A percentile compares a stretch with the other conserved stretches of the same genome.
phyloP scores from a whole-genome alignment of 1,140 invertebrate species.

The Maniola jurtina region DNA sequence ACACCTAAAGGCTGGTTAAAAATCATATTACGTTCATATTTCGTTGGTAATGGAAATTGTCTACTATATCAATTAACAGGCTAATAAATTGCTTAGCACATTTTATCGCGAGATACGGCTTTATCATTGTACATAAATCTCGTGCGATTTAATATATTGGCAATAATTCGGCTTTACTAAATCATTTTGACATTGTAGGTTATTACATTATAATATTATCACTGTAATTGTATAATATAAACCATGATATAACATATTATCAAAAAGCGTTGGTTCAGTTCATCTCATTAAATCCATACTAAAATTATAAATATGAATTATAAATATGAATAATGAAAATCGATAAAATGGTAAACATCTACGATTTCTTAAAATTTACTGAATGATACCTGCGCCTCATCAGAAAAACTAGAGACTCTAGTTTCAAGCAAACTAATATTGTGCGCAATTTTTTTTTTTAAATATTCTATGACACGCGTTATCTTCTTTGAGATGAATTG shows the following conservation, averaged over 20 bases:
- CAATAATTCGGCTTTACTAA: constrained; percentile 9
- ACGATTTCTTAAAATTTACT: too few relatives aligned
- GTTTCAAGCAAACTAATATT: too few relatives aligned
- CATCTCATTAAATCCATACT: too few relatives aligned
- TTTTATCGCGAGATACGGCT: constrained; percentile 7
- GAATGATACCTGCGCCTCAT: too few relatives aligned
- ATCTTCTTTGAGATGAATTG: too few relatives aligned
- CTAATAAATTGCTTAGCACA: not conserved
- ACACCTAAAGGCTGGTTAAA: too few relatives aligned
- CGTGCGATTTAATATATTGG: constrained; percentile 8
- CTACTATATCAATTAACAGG: constrained; percentile 2
- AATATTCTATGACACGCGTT: too few relatives aligned
- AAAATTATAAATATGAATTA: too few relatives aligned
- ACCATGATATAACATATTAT: not conserved
- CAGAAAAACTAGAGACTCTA: too few relatives aligned
- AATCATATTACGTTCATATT: not conserved
- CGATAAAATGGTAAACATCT: too few relatives aligned
- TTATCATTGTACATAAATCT: constrained; percentile 12
- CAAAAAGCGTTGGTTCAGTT: not conserved
- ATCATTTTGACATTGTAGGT: constrained; percentile 4
- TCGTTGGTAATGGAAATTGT: not conserved
- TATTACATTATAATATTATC: not conserved
- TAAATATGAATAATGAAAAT: too few relatives aligned
- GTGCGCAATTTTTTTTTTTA: too few relatives aligned
- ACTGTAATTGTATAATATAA: not conserved